These are phyloP conservation scores for Erythrocebus patas DNA, from an alignment of 2,113 vertebrate species.

Conservation along the genomic window DNA sequence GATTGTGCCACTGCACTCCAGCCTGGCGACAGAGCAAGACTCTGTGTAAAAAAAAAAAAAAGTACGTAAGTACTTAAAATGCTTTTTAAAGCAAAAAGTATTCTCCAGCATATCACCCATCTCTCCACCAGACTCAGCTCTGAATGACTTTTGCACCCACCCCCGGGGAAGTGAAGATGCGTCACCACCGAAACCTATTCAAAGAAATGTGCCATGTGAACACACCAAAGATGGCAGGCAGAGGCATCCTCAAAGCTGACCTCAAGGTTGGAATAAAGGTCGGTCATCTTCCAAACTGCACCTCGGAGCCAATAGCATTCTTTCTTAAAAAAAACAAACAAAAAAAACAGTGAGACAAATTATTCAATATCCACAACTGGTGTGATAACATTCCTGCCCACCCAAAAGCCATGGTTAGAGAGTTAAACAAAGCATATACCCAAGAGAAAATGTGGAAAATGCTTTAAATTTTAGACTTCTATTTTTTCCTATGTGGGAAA, in stretches of 20 bases:
- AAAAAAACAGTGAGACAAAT: not conserved
- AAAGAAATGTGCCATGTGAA: not conserved
- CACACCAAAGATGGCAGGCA: not conserved
- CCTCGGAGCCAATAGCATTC: not conserved
- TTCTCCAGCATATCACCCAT: not conserved
- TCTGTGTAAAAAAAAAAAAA: too few relatives aligned
- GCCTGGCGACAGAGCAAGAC: too few relatives aligned
- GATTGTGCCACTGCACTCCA: too few relatives aligned
- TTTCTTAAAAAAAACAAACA: not conserved
- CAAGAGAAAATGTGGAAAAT: not conserved
- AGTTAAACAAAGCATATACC: not conserved
- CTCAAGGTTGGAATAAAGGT: not conserved
- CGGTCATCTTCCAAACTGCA: not conserved
- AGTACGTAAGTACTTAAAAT: too few relatives aligned
- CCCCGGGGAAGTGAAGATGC: not conserved
- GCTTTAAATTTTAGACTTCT: not conserved
- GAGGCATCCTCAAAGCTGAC: not conserved
- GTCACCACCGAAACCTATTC: not conserved
- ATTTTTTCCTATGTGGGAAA: not conserved
- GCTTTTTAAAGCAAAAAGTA: not conserved
- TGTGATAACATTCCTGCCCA: not conserved
- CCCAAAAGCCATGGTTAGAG: not conserved
- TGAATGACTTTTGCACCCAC: not conserved
- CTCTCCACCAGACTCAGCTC: not conserved
- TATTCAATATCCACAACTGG: not conserved